Conservation (phyloP, 2,113 vertebrate genomes). For the Rutilus rutilus region DNA sequence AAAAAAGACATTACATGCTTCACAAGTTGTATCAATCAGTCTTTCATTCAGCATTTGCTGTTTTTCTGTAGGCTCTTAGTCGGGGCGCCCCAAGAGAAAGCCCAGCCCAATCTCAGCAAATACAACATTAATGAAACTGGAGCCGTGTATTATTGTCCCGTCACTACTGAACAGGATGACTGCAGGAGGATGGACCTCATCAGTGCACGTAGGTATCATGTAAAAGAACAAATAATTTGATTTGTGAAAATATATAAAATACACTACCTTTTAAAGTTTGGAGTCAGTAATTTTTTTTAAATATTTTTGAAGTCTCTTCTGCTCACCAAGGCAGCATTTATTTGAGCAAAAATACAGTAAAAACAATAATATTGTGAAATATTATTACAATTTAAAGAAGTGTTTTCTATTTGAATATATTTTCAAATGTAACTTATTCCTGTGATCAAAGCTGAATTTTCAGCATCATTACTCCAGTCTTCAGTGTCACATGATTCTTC, state of each 20-base stretch:
- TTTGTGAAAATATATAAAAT: background rate
- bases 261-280: background rate
- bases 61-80: conserved; percentile 79
- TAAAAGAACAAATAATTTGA: background rate
- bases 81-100: conserved; percentile 85
- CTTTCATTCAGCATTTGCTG: conserved; percentile 23
- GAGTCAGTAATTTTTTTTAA: no score
- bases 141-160: conserved; percentile 87
- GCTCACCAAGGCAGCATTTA: no score
- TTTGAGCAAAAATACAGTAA: no score
- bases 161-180: conserved; percentile 73
- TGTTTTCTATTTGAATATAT: background rate
- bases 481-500: background rate
- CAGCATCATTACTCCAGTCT: background rate
- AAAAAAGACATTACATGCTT: background rate
- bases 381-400: background rate
- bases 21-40: background rate
- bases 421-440: no score
- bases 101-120: conserved; percentile 64
- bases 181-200: conserved; percentile 85
- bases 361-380: background rate
- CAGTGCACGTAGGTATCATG: conserved; percentile 79
- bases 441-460: no score
- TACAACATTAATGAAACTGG: conserved; percentile 82
- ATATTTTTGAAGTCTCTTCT: no score